phyloP scores from a whole-genome alignment of 2,113 vertebrate species.

The Brachirus orientalis region DNA sequence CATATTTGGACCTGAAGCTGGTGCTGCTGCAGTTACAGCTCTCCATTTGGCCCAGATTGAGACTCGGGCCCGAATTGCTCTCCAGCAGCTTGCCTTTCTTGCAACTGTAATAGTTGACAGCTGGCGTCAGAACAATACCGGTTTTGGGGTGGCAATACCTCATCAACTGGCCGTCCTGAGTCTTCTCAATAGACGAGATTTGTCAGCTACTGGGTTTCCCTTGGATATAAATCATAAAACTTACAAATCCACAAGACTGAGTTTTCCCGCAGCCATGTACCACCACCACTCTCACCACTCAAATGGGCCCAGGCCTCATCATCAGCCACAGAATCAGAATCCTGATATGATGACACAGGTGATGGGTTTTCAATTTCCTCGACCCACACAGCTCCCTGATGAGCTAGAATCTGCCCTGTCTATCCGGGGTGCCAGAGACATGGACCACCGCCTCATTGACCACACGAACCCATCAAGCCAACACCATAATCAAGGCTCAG shows the following conservation, averaged over 20 bases:
- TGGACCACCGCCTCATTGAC: slow-evolving; percentile 83
- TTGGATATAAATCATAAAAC: slow-evolving; percentile 28
- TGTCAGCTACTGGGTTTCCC: slow-evolving; percentile 33
- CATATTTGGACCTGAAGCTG: slow-evolving; percentile 84
- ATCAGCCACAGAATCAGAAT: slow-evolving; percentile 59
- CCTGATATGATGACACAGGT: slow-evolving; percentile 66
- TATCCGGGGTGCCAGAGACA: slow-evolving; percentile 67
- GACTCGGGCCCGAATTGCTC: slow-evolving; percentile 85
- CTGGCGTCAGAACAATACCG: slow-evolving; percentile 55
- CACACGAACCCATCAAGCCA: slow-evolving; percentile 58
- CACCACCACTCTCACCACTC: slow-evolving; percentile 84
- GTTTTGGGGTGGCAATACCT: slow-evolving; percentile 25
- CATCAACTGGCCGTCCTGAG: slow-evolving; percentile 76
- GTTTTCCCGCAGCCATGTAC: slow-evolving; percentile 78
- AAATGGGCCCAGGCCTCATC: slow-evolving; percentile 74
- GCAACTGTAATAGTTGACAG: slow-evolving; percentile 48
- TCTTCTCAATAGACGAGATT: slow-evolving; percentile 74
- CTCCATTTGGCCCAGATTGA: slow-evolving; percentile 88
- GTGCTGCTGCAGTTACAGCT: slow-evolving; percentile 59
- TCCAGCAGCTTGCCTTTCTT: slow-evolving; percentile 82
- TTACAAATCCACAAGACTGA: slow-evolving; percentile 1
- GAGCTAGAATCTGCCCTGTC: slow-evolving; percentile 75
- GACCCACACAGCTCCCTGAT: slow-evolving; percentile 72
- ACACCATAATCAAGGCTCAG: slow-evolving; percentile 46
- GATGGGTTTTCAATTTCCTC: slow-evolving; percentile 80